Base-by-base conservation (phyloP, 2,113 vertebrate species). In the Aix galericulata region DNA sequence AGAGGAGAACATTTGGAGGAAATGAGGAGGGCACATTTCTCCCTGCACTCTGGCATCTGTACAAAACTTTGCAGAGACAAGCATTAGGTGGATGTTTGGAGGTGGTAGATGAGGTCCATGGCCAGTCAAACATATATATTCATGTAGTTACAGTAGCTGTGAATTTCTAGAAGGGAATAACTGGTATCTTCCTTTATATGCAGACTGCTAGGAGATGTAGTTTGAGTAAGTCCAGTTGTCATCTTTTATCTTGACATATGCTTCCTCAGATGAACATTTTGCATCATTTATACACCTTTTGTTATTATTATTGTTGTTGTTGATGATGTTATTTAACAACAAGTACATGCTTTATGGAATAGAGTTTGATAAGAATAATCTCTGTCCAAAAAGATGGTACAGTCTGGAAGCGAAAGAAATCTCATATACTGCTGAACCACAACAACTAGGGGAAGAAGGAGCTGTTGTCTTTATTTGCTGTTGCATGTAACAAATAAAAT, bases 181-280 rank as follows among this genome's bases (percentile, higher is more conserved):
- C 0, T 0, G 2, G 1, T 56, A 32, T 38, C 17, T 58, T 48
- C 23, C 34, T 62, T 80, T 80, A 40, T 53, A 21, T 55, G n/a
- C 18, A 17, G 11, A 4, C 6, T 77, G 13, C 4, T 36, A 38
- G 22, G 17, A 75, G 22, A 6, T 14, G 7, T 58, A 21, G 1
- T 8, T 56, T 55, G 40, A 34, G 13, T 42, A 55, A 80, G 86
- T 38, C 9, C 36, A 59, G 1, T 6, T 6, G 8, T 34, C 8
- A 44, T 42, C 25, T 62, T 38, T 40, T 66, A 23, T 13, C 17
- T 58, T 3, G 1, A n/a, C 14, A n/a, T 13, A 3, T 32, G 2
- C 16, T 63, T 42, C 36, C 44, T 84, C 29, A 66, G 15, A 36
- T 31, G 17, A 87, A 20, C 10, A 44, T 68, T 93, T 79, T 69